Conservation (phyloP, 2,888 invertebrate species). For the Cosmorhoe ocellata region DNA sequence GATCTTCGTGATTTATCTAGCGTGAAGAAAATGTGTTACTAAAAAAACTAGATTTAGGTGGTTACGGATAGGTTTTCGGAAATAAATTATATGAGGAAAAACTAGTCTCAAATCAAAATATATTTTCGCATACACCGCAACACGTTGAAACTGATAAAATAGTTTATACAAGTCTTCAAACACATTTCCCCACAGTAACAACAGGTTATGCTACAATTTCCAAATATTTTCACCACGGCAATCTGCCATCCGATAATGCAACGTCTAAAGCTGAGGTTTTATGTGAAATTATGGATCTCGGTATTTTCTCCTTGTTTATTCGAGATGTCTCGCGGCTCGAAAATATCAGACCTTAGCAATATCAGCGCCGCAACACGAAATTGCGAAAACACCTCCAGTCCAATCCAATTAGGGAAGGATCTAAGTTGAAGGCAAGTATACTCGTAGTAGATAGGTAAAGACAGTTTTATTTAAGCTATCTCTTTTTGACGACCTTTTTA, state of each 20-base stretch:
- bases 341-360: slow-evolving; percentile 44
- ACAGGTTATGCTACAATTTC: no score
- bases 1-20: slow-evolving; percentile 33
- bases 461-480: no score
- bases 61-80: slow-evolving; percentile 6
- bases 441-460: not conserved
- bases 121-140: no score
- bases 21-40: slow-evolving; percentile 25
- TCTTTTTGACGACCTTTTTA: no score
- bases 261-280: slow-evolving; percentile 15
- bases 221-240: not conserved
- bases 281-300: slow-evolving; percentile 17
- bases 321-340: slow-evolving; percentile 32
- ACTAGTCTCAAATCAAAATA: no score
- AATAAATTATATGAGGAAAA: no score
- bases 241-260: slow-evolving; percentile 17
- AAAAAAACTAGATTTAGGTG: slow-evolving; percentile 15
- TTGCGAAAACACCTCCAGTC: slow-evolving; percentile 49
- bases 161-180: no score
- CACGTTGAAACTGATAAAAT: no score
- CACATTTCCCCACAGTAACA: no score
- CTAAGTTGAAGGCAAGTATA: slow-evolving; percentile 32
- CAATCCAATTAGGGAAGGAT: slow-evolving; percentile 49
- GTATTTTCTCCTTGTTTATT: slow-evolving; percentile 41
- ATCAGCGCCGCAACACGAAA: slow-evolving; percentile 48